These are phyloP conservation scores for Melangyna quadrimaculata DNA, from an alignment of 2,888 invertebrate species.

Conservation along the genomic window DNA sequence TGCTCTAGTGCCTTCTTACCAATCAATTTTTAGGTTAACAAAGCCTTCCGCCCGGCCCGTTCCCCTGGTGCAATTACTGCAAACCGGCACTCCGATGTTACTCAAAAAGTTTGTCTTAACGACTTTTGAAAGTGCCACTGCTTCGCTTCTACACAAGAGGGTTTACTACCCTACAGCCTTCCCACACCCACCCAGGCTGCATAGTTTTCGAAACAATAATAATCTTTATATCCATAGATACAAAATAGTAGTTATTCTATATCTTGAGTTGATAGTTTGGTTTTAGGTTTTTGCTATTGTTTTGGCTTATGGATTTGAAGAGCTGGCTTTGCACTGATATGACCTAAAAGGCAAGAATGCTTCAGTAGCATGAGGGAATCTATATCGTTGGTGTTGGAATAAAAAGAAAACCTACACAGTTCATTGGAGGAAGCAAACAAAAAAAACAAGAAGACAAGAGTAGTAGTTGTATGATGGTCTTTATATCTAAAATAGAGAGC, in stretches of 20 bases:
- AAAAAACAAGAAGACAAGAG: background rate
- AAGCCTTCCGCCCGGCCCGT: slow-evolving; percentile 30
- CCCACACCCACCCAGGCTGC: slow-evolving; percentile 26
- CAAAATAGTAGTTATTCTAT: slow-evolving; percentile 50
- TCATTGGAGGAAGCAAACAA: background rate
- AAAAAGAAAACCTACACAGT: background rate
- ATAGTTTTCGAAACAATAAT: slow-evolving; percentile 61
- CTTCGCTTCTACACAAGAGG: slow-evolving; percentile 11
- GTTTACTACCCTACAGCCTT: background rate
- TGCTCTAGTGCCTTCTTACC: slow-evolving; percentile 64
- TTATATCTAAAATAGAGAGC: background rate
- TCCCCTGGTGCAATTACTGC: slow-evolving; percentile 60
- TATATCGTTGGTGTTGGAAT: background rate
- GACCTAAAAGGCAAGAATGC: slow-evolving; percentile 55
- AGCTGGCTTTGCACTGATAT: slow-evolving; percentile 51
- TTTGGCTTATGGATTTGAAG: slow-evolving; percentile 34
- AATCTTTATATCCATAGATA: slow-evolving; percentile 49
- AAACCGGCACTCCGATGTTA: slow-evolving; percentile 54
- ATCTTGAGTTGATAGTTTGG: slow-evolving; percentile 63
- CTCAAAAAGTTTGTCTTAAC: slow-evolving; percentile 61
- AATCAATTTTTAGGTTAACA: slow-evolving; percentile 69
- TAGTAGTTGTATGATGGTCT: background rate
- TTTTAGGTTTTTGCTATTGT: slow-evolving; percentile 44
- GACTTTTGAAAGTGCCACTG: slow-evolving; percentile 45
- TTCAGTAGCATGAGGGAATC: slow-evolving; percentile 12